Evolutionary conservation across 2,113 vertebrate genomes (phyloP), one percentile per base, ranked within the genome.

Genomic region (Paralichthys olivaceus): DNA sequence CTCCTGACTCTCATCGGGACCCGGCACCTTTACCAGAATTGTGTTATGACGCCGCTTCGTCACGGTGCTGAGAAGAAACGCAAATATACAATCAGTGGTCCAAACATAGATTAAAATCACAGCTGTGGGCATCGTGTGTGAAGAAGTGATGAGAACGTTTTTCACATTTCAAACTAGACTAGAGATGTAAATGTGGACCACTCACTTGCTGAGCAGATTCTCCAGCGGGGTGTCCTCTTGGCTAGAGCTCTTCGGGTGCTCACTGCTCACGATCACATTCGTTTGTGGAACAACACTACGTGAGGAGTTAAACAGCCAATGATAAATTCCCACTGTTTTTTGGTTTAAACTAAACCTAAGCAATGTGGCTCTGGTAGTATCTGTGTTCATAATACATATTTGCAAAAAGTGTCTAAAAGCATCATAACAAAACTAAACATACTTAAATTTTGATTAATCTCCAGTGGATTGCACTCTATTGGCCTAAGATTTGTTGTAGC

Each of bases 141-240:
- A 62, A 2, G 20, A 56, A 54, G 34, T 40, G 15, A 47, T 19
- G 5, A 2, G 17, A 47, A 17, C 0, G 4, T 7, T 51, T 20
- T 51, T 13, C 14, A 34, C 23, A 76, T 65, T 28, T 67, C 51
- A 43, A 22, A 53, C 1, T 2, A 66, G 2, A 64, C 20, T 5
- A 22, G 12, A 14, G 7, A 25, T 59, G 0, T 34, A 0, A 74
- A 28, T 20, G 8, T 56, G 13, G 74, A 47, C 12, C 11, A 87
- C 97, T 96, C 79, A 99, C 98, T 96, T 98, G 96, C 95, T 98
- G 49, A 99, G 95, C 83, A 97, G 94, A 88, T 96, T 99, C 87
- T 99, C 97, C 92, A 99, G 92, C 45, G 97, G 95, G 74, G 93
- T 93, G 85, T 98, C 97, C 77, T 99, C 98, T 43, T 94, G 95